Base-by-base conservation (phyloP, 2,113 vertebrate species). In the Bufo bufo region DNA sequence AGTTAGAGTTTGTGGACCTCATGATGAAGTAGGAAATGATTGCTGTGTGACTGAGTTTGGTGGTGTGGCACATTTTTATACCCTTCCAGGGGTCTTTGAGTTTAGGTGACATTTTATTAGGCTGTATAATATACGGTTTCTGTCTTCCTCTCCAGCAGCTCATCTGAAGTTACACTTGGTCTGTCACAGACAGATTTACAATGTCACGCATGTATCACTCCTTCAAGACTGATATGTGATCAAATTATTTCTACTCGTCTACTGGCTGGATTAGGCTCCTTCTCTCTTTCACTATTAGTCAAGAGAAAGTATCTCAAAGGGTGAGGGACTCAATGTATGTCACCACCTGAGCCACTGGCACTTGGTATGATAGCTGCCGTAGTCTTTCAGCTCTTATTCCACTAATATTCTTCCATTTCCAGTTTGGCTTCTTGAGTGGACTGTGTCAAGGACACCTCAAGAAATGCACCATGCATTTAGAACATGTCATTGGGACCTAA, bases 131-230 rank as follows among this genome's bases (percentile, higher is more conserved):
- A 77, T 77, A 52, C 49, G n/a, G 77, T 79, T 79, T 79, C 77
- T 79, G 49, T 77, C 49, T 77, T 52, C 47, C 75, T 77, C 49
- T 77, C 14, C 33, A 16, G 9, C 43, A 16, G 71, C 17, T n/a
- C 47, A 77, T 56, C 20, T 79, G 52, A 56, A 23, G 52, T 78
- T 79, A 79, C 77, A 79, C 19, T 54, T 56, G n/a, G 77, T 58
- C 54, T 79, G 23, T 8, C 20, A 33, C 20, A 19, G 74, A 77
- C 74, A 56, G 49, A 79, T 79, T 79, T 79, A 79, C 49, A 33
- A 12, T 1, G 52, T 47, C 77, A 23, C n/a, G 10, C 54, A 58
- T 14, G 20, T 13, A 56, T 79, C 77, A 43, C 6, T 13, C 20
- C 49, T 23, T 13, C 20, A 13, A 78, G 50, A 54, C 74, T 50